Base-by-base conservation (phyloP, 1,140 invertebrate genomes). In the Gonioctena quinquepunctata region DNA sequence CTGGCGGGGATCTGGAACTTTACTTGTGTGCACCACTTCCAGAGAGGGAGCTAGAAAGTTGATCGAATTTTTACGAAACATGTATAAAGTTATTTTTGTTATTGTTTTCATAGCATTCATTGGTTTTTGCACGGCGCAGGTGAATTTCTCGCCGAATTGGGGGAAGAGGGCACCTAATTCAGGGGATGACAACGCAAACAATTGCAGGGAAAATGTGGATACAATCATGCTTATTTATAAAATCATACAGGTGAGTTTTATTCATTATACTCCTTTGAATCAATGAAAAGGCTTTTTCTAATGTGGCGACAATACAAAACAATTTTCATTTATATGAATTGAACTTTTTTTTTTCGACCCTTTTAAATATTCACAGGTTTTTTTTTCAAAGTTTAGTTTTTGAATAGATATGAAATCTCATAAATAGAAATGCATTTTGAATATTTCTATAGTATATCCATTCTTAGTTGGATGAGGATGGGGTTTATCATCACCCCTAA, bases 141-240 rank as follows among this genome's bases (percentile, higher is more conserved):
- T 80, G 22, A 80, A 80, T 64, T 80, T 79, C 57, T 73, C 78
- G 1, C 76, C 79, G 1, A 77, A 77, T 68, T 80, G 77, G 79
- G 79, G 79, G 22, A 80, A 80, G 64, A 69, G 77, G 33, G 62
- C 69, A 7, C 63, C 69, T n/a, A 73, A 66, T 52, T 63, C 72
- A 21, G 69, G 50, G 28, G 66, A 74, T 28, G 61, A 70, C 22
- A 72, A 71, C 27, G 64, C 66, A 6, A 75, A 79, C 67, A 76
- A 73, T 19, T 80, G 79, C 64, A 80, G 73, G 48, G 72, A 76
- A 63, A 79, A 76, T 26, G 69, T 80, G 49, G 79, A 79, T 66
- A 77, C 77, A 16, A 68, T 80, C n/a, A 74, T 79, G 69, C 62
- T 77, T 7, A 76, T 80, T 65, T 80, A 80, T 63, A 80, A 78